Evolutionary conservation across 2,888 invertebrate species (phyloP).

Genomic region (Amphipoea oculea): DNA sequence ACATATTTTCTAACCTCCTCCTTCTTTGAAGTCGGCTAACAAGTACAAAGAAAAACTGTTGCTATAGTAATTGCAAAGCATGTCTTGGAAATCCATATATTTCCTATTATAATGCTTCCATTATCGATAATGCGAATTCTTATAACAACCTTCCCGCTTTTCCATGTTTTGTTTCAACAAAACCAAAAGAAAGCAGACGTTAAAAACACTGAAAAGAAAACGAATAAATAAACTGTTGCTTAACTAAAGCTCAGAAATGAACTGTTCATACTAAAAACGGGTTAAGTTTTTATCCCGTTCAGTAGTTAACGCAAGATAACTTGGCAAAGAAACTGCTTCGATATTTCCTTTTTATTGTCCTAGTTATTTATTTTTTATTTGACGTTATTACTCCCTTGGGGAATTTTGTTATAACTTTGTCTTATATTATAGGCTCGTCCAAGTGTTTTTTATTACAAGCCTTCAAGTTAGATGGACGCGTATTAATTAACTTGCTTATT

Average conservation of each 20-base stretch:
- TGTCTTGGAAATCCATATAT: background rate
- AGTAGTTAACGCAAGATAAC: constrained; percentile 29
- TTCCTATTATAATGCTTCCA: background rate
- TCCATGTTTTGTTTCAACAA: background rate
- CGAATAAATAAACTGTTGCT: constrained; percentile 6
- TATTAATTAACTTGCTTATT: constrained; percentile 18
- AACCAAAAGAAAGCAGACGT: background rate
- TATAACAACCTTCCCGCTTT: background rate
- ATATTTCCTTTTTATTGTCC: constrained; percentile 59
- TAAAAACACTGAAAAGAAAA: constrained; percentile 6
- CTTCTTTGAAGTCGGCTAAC: too few relatives aligned
- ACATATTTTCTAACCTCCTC: too few relatives aligned
- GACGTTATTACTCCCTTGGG: constrained; percentile 47
- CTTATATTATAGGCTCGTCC: constrained; percentile 34
- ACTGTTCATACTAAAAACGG: constrained; percentile 40
- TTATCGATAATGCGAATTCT: background rate
- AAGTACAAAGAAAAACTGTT: background rate
- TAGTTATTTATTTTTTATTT: constrained; percentile 60
- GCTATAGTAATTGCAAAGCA: background rate
- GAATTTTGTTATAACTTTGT: constrained; percentile 43
- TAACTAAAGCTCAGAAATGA: constrained; percentile 19
- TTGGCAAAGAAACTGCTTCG: constrained; percentile 30
- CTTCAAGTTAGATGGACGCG: background rate
- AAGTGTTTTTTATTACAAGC: constrained; percentile 24
- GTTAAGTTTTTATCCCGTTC: constrained; percentile 10